Percentiles rank a stretch among this genome's conserved stretches.
Conservation (phyloP, 2,888 invertebrate species). For the Parnassius orleans region DNA sequence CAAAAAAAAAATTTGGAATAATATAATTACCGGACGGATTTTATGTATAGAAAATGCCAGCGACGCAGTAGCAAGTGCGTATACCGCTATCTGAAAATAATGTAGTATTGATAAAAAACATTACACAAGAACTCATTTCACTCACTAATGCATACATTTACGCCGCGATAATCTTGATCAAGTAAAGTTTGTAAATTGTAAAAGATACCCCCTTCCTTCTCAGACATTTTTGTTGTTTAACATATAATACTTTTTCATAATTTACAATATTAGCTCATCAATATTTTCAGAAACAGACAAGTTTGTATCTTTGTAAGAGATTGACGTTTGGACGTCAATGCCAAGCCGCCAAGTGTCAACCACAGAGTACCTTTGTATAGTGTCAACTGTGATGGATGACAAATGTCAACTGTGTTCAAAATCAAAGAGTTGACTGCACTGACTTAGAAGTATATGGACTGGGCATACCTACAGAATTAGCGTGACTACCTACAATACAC, state of each 20-base stretch:
- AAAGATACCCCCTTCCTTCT: conserved; percentile 55
- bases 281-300: conserved; percentile 53
- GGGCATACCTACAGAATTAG: too few relatives aligned
- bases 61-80: conserved; percentile 79
- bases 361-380: too few relatives aligned
- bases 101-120: conserved; percentile 36
- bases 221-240: conserved; percentile 54
- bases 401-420: too few relatives aligned
- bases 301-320: not conserved
- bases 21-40: conserved; percentile 80
- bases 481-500: too few relatives aligned
- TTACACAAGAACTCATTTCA: conserved; percentile 21
- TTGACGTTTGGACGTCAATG: not conserved
- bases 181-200: conserved; percentile 57
- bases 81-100: conserved; percentile 79
- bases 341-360: too few relatives aligned
- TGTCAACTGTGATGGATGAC: too few relatives aligned
- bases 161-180: conserved; percentile 71
- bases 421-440: too few relatives aligned
- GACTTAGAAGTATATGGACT: too few relatives aligned
- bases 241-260: conserved; percentile 44
- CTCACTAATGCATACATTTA: conserved; percentile 58
- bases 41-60: conserved; percentile 79
- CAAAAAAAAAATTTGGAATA: conserved; percentile 26
- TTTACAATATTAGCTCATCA: conserved; percentile 59